These are phyloP conservation scores for Torymus aiolomorphi DNA, from an alignment of 2,888 invertebrate species.

Conservation along the genomic window DNA sequence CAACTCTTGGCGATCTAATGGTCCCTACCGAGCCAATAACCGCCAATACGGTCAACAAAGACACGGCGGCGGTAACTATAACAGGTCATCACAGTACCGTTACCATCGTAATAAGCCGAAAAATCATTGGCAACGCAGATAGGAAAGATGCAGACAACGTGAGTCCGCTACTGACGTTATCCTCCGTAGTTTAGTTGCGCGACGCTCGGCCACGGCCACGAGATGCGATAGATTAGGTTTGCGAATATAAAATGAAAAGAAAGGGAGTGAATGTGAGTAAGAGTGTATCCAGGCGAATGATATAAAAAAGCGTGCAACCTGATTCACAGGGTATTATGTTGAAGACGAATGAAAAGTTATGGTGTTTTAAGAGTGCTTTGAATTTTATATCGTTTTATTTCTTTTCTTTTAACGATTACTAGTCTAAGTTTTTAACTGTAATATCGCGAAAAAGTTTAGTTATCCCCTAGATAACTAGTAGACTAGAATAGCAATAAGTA, in stretches of 20 bases:
- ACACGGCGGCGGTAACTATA: conserved; percentile 63
- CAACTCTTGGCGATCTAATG: conserved; percentile 37
- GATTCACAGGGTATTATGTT: conserved; percentile 22
- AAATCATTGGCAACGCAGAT: conserved; percentile 49
- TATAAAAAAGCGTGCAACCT: not conserved
- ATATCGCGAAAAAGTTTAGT: conserved; percentile 20
- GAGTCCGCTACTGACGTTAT: conserved; percentile 47
- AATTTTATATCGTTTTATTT: conserved; percentile 14
- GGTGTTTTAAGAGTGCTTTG: not conserved
- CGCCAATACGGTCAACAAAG: conserved; percentile 64
- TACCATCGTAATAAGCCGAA: conserved; percentile 64
- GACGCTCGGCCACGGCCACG: conserved; percentile 26
- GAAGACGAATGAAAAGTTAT: conserved; percentile 17
- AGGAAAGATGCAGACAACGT: conserved; percentile 44
- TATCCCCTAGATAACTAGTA: conserved; percentile 18
- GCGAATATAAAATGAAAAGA: conserved; percentile 40
- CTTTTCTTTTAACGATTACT: conserved; percentile 11
- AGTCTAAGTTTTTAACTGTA: conserved; percentile 15
- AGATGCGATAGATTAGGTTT: conserved; percentile 48
- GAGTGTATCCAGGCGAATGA: not conserved
- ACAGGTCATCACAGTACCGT: conserved; percentile 62
- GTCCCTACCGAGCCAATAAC: conserved; percentile 64
- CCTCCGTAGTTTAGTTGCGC: conserved; percentile 49
- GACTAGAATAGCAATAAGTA: conserved; percentile 5
- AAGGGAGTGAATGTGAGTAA: not conserved